Base-by-base conservation (phyloP, 2,888 invertebrate species). In the Lasioglossum villosulum region DNA sequence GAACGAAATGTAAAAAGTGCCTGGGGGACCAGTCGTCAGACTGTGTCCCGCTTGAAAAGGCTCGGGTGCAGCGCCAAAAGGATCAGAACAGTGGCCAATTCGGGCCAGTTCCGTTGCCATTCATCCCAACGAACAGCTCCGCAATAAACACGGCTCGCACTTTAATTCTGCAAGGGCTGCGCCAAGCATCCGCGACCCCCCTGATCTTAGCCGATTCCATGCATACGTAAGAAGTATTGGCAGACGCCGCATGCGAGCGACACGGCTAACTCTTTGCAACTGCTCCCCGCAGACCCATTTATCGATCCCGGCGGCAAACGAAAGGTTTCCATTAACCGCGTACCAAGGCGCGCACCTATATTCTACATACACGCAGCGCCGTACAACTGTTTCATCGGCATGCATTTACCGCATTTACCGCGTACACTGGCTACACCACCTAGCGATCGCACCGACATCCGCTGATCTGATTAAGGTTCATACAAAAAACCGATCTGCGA, bases 261-360 rank as follows among this genome's bases (percentile, higher is more conserved):
- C 74, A 34, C 59, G 39, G 16, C 63, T 71, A 80, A 85, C 88
- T 84, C 87, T 84, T 70, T 75, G 70, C 84, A 83, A 86, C 82
- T 81, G 84, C 75, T 86, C 81, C 83, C 82, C 59, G 83, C 75
- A 78, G 86, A 82, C 82, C 87, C 87, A 87, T 90, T 83, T 91
- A 92, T 92, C 90, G 92, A 92, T 92, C 91, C 81, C 45, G 71
- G 45, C 80, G 82, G 85, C 78, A 80, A 82, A 85, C 84, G 86
- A 88, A 88, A 89, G 89, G 90, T 92, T 92, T 91, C 92, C 92
- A 92, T 92, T 91, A 91, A 89, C 88, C 89, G 84, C 89, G 85
- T 95, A 99, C 99, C 99, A 99, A 99, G 4, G 96, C 42, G 98
- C 98, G 98, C 68, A 66, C 72, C 30, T 34, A 34, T 4, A 23